A percentile compares a stretch with the other conserved stretches of the same genome.
These are phyloP conservation scores for Austrofundulus limnaeus DNA, from an alignment of 2,113 vertebrate genomes.

Conservation along the genomic window DNA sequence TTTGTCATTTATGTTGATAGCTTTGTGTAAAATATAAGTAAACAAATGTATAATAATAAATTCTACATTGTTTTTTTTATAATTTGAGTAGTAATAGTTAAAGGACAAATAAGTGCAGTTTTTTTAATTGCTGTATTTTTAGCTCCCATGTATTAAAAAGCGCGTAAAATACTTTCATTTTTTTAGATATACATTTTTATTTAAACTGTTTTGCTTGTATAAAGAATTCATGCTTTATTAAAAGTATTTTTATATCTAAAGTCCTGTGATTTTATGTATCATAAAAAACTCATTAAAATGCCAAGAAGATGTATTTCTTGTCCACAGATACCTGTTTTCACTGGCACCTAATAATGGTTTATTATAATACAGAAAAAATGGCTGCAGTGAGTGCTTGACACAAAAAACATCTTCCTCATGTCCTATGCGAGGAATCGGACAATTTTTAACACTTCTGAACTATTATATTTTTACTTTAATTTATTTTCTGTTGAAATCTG, in stretches of 20 bases:
- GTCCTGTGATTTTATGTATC: slow-evolving; percentile 25
- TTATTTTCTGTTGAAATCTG: slow-evolving; percentile 37
- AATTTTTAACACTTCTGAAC: slow-evolving; percentile 59
- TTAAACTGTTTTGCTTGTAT: neutral
- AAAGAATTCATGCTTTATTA: slow-evolving; percentile 31
- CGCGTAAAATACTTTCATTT: too few relatives aligned
- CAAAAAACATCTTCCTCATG: slow-evolving; percentile 42
- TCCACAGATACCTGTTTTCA: neutral
- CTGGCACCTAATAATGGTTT: slow-evolving; percentile 10
- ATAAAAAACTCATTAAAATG: slow-evolving; percentile 23
- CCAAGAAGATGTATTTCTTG: slow-evolving; percentile 29
- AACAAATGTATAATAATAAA: too few relatives aligned
- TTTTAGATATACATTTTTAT: too few relatives aligned
- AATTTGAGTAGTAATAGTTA: too few relatives aligned
- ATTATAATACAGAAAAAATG: slow-evolving; percentile 22
- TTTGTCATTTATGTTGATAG: neutral
- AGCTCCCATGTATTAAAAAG: neutral
- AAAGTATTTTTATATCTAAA: slow-evolving; percentile 69
- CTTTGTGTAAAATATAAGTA: neutral
- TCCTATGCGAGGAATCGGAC: slow-evolving; percentile 41
- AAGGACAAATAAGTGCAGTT: too few relatives aligned
- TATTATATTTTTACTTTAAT: slow-evolving; percentile 59
- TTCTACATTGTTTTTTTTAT: too few relatives aligned
- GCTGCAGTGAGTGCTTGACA: slow-evolving; percentile 47
- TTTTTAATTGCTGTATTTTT: neutral